These are phyloP conservation scores for Lerista edwardsae DNA, from an alignment of 2,797 vertebrate genomes.

Conservation along the genomic window DNA sequence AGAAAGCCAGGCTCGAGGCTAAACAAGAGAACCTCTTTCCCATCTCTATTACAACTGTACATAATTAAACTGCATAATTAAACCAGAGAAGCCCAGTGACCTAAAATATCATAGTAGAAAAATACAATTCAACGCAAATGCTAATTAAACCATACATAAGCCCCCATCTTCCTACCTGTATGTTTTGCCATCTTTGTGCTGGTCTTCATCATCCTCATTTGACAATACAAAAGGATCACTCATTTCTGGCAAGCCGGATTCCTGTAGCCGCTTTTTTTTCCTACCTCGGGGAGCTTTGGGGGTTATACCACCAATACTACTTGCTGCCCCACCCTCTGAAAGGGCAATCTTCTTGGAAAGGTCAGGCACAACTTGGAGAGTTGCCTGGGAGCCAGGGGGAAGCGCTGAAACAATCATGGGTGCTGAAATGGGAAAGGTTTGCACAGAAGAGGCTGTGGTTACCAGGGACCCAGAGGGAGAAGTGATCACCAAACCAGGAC, in stretches of 20 bases:
- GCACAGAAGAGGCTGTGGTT: conserved; percentile 85
- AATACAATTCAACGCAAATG: not conserved
- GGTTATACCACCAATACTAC: conserved; percentile 69
- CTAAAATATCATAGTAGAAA: not conserved
- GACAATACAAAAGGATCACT: conserved; percentile 90
- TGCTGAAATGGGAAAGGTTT: conserved; percentile 92
- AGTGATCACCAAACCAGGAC: conserved; percentile 95
- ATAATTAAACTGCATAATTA: not conserved
- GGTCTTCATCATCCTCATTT: conserved; percentile 87
- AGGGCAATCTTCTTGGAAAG: conserved; percentile 79
- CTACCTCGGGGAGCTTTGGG: conserved; percentile 86
- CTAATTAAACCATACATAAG: not conserved
- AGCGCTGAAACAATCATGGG: conserved; percentile 95
- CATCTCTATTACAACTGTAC: not conserved
- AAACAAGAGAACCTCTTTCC: not conserved
- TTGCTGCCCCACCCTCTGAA: conserved; percentile 74
- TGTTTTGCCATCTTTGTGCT: conserved; percentile 93
- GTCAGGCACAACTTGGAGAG: conserved; percentile 82
- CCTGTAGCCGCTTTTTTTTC: conserved; percentile 90
- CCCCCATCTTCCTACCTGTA: conserved; percentile 84
- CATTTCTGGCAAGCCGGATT: conserved; percentile 82
- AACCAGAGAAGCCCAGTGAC: not conserved
- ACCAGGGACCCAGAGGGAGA: conserved; percentile 93
- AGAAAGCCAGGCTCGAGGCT: not conserved
- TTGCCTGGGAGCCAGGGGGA: conserved; percentile 84